These are phyloP conservation scores for Heliopora coerulea DNA, from an alignment of 92 coral and sea anemone genomes.

Conservation along the genomic window DNA sequence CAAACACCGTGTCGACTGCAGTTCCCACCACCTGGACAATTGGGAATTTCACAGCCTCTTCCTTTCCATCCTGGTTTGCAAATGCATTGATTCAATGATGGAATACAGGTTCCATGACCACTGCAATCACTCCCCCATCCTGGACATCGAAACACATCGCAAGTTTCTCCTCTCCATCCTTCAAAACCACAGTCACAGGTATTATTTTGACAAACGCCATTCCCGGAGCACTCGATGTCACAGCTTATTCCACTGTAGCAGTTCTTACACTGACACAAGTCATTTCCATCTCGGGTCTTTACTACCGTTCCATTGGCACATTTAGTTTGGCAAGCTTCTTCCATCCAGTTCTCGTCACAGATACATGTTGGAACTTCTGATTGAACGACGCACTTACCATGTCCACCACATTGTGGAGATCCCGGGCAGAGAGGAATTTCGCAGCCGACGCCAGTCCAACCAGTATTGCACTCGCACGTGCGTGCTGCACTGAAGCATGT, in stretches of 20 bases:
- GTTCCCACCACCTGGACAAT: slow-evolving; percentile 95
- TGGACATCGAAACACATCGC: slow-evolving; percentile 78
- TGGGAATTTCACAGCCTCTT: slow-evolving; percentile 76
- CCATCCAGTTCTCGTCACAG: slow-evolving; percentile 87
- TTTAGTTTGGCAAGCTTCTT: slow-evolving; percentile 75
- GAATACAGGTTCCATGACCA: slow-evolving; percentile 89
- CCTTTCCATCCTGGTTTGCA: slow-evolving; percentile 97
- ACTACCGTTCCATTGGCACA: slow-evolving; percentile 80
- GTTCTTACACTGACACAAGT: slow-evolving; percentile 62
- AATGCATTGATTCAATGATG: slow-evolving; percentile 68
- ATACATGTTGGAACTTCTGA: slow-evolving; percentile 61
- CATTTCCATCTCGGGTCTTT: slow-evolving; percentile 48
- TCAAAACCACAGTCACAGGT: slow-evolving; percentile 97
- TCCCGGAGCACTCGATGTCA: slow-evolving; percentile 84
- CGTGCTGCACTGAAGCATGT: slow-evolving; percentile 91
- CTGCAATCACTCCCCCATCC: slow-evolving; percentile 93
- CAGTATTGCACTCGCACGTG: slow-evolving; percentile 73
- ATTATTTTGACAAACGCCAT: slow-evolving; percentile 72
- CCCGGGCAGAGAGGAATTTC: slow-evolving; percentile 90
- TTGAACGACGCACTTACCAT: slow-evolving; percentile 65
- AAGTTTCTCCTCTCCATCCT: slow-evolving; percentile 90
- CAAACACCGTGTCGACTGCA: slow-evolving; percentile 91
- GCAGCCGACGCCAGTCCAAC: slow-evolving; percentile 93
- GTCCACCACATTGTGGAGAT: slow-evolving; percentile 77
- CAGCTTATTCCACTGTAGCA: slow-evolving; percentile 86